Conservation (phyloP, 2,797 vertebrate species). For the Aselliscus stoliczkanus region DNA sequence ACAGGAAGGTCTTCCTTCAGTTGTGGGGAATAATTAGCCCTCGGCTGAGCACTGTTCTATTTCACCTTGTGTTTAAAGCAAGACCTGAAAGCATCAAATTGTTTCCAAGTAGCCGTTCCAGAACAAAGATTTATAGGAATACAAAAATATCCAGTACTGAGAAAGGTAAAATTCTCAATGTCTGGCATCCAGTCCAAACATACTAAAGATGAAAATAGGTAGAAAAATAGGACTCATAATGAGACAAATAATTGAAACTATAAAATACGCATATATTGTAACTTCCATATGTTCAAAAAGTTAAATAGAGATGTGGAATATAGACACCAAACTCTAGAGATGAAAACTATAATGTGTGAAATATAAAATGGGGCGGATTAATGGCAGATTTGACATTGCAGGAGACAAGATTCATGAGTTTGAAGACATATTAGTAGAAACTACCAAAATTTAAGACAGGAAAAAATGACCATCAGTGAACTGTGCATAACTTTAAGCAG, state of each 20-base stretch:
- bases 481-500: background rate
- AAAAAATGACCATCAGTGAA: background rate
- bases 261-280: background rate
- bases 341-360: background rate
- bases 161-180: background rate
- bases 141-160: background rate
- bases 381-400: background rate
- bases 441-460: background rate
- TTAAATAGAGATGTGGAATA: background rate
- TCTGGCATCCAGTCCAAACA: background rate
- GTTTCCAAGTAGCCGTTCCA: background rate
- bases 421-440: background rate
- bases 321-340: background rate
- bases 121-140: background rate
- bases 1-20: background rate
- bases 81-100: background rate
- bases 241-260: background rate
- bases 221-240: background rate
- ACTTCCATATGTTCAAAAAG: background rate
- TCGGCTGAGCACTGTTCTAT: background rate
- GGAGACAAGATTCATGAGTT: background rate
- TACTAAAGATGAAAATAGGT: background rate
- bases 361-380: background rate
- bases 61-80: background rate
- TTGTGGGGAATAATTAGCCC: background rate